phyloP scores from a whole-genome alignment of 2,888 invertebrate species.

The Drosophila stalkeri region DNA sequence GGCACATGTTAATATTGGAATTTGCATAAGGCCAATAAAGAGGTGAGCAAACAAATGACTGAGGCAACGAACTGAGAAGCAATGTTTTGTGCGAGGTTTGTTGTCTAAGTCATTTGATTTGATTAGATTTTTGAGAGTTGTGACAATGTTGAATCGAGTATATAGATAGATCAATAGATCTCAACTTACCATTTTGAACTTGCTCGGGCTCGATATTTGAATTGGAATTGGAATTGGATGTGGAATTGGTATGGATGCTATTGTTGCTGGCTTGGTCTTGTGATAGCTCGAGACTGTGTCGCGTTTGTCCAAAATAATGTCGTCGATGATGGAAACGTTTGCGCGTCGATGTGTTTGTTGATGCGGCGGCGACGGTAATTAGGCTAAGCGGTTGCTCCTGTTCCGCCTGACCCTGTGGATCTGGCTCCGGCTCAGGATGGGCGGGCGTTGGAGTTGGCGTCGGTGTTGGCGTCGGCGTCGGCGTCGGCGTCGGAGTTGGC shows the following conservation, averaged over 20 bases:
- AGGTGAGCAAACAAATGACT: constrained; percentile 45
- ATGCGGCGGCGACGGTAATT: constrained; percentile 31
- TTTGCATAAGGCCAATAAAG: constrained; percentile 11
- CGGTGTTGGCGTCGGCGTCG: constrained; percentile 39
- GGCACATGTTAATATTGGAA: constrained; percentile 2
- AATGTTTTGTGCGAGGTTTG: constrained; percentile 7
- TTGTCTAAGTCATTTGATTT: constrained; percentile 24
- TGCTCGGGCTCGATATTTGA: constrained; percentile 38
- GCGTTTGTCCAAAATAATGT: constrained; percentile 79
- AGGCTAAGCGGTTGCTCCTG: constrained; percentile 72
- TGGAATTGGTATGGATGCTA: not conserved
- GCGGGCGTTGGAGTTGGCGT: constrained; percentile 27
- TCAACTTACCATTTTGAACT: constrained; percentile 76
- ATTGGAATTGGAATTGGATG: constrained; percentile 31
- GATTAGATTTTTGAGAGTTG: not conserved
- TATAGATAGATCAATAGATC: not conserved
- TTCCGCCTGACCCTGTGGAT: constrained; percentile 67
- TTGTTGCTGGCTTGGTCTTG: constrained; percentile 22
- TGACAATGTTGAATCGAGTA: too few relatives aligned
- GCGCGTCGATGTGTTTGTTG: constrained; percentile 84
- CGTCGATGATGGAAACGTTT: constrained; percentile 84
- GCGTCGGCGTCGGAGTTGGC: constrained; percentile 34
- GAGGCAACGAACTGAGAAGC: constrained; percentile 45
- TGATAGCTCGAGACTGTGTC: constrained; percentile 60
- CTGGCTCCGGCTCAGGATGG: constrained; percentile 51